These are phyloP conservation scores for Tenualosa thibaudeaui DNA, from an alignment of 2,797 vertebrate species.

Conservation along the genomic window DNA sequence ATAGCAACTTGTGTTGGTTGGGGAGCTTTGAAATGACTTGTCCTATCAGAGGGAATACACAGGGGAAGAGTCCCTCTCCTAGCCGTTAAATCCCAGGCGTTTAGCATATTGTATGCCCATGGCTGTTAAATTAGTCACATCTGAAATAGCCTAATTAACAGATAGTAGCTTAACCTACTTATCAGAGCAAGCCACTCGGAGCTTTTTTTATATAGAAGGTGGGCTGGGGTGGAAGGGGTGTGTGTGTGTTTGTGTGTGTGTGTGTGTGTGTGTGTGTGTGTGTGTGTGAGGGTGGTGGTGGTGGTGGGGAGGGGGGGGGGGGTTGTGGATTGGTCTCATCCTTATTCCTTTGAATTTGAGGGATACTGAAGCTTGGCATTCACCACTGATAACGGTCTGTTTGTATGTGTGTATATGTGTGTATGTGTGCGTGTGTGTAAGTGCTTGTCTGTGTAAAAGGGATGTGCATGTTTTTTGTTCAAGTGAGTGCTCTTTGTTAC, in stretches of 20 bases:
- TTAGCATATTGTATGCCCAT: slow-evolving; percentile 70
- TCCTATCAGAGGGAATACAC: slow-evolving; percentile 56
- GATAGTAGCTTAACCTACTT: slow-evolving; percentile 75
- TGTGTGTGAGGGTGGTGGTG: neutral
- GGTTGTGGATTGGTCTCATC: slow-evolving; percentile 30
- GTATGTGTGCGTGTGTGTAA: slow-evolving; percentile 6
- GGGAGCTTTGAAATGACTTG: slow-evolving; percentile 53
- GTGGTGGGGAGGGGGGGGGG: slow-evolving; percentile 11
- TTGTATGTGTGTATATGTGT: slow-evolving; percentile 28
- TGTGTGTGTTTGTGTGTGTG: too few relatives aligned
- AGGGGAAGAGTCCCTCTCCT: slow-evolving; percentile 41
- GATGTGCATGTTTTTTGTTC: neutral
- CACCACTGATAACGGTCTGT: slow-evolving; percentile 44
- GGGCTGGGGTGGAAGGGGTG: neutral
- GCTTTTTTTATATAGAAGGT: slow-evolving; percentile 35
- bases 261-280: neutral
- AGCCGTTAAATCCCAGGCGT: slow-evolving; percentile 51
- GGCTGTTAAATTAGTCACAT: slow-evolving; percentile 78
- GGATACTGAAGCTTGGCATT: slow-evolving; percentile 45
- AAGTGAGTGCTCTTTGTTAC: neutral
- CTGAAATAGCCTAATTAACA: slow-evolving; percentile 81
- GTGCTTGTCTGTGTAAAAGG: neutral
- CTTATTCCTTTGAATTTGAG: slow-evolving; percentile 43
- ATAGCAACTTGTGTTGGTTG: slow-evolving; percentile 50
- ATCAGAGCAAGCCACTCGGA: slow-evolving; percentile 67